Evolutionary conservation across 2,113 vertebrate species (phyloP), one percentile per base, ranked within the genome.

Genomic region (Panthera uncia): DNA sequence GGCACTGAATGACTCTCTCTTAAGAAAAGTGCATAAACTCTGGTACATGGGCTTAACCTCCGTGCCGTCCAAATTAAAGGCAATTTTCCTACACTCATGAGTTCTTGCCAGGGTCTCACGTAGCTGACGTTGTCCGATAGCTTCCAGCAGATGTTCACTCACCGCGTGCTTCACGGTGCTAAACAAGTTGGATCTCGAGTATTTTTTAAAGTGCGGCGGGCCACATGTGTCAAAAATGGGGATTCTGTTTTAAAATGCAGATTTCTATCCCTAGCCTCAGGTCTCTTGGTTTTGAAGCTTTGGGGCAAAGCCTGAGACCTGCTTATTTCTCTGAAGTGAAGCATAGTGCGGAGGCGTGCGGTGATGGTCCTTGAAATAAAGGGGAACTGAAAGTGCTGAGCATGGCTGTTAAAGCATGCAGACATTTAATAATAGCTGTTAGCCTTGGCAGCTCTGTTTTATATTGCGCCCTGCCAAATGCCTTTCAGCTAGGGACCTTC

Each of bases 351-450:
- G 57, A 95, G 8, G 29, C 78, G 25, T n/a, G 5, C 31, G 23
- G 33, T 33, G 88, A 92, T 61, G 71, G 88, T 38, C 9, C 69
- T 96, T 96, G 57, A 48, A 81, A 76, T 41, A 78, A n/a, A 84
- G 93, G 66, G 31, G 73, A 45, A 73, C 52, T 73, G 19, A 74
- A 86, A 91, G 55, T 96, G 48, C 52, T 78, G 91, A 94, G 63
- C n/a, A 45, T 4, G 11, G 85, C 57, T 18, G 27, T 91, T 97
- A 68, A 92, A 91, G n/a, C 88, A 29, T 66, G 73, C 48, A 73
- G 73, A 85, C 91, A 97, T 98, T 98, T 98, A 98, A 94, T 97
- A 98, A 96, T 95, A 95, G 36, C 89, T 0, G 16, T 65, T 98
- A 97, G 97, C 98, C 98, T 98, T 18, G 1, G 98, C 97, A 93